Conservation (phyloP, 1,140 invertebrate species). For the Temnothorax longispinosus region DNA sequence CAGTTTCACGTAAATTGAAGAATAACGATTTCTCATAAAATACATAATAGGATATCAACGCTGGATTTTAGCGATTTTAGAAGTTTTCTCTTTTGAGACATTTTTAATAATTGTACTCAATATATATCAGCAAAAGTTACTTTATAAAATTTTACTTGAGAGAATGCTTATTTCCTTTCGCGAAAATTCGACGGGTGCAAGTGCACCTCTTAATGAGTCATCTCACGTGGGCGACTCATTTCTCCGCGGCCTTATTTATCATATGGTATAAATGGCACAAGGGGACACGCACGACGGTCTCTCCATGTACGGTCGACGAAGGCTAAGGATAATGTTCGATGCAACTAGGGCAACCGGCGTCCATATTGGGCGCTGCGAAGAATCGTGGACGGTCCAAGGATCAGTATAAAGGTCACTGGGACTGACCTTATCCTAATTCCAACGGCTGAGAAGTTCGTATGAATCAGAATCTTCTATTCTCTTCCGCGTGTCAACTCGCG, state of each 20-base stretch:
- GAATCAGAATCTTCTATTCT: conserved; percentile 25
- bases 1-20: not conserved
- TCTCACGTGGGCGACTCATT: conserved; percentile 44
- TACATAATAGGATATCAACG: not conserved
- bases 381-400: conserved; percentile 69
- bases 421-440: conserved; percentile 82
- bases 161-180: not conserved
- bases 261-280: conserved; percentile 64
- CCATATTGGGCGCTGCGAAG: conserved; percentile 77
- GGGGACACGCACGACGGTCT: conserved; percentile 50
- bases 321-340: conserved; percentile 79
- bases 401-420: conserved; percentile 75
- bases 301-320: conserved; percentile 77
- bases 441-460: not conserved
- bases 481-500: not conserved
- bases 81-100: not conserved
- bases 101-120: not conserved
- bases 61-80: not conserved
- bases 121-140: not conserved
- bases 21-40: not conserved
- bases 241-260: conserved; percentile 68
- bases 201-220: conserved; percentile 12
- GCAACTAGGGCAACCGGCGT: conserved; percentile 79
- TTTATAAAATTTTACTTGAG: not conserved
- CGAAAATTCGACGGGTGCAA: not conserved